These are phyloP conservation scores for Ammodytes dubius DNA, from an alignment of 2,113 vertebrate species.

Conservation along the genomic window DNA sequence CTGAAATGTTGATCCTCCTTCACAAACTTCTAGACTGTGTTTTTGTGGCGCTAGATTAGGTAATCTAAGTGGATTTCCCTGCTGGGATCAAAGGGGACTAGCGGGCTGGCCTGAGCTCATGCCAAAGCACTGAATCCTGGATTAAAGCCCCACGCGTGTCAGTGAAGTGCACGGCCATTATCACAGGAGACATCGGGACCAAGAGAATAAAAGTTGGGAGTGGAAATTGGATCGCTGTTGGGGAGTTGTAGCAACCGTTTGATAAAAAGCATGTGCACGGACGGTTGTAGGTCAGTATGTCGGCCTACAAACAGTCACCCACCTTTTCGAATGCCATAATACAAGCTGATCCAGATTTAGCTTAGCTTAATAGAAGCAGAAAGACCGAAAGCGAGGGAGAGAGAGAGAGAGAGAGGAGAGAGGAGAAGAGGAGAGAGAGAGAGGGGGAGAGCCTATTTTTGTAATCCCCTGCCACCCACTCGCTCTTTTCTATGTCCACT, in stretches of 20 bases:
- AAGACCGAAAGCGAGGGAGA: constrained; percentile 34
- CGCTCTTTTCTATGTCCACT: constrained; percentile 47
- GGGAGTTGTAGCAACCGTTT: background rate
- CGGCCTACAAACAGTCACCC: background rate
- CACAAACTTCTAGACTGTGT: constrained; percentile 40
- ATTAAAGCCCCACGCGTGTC: constrained; percentile 73
- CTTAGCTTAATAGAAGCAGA: constrained; percentile 68
- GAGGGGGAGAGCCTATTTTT: constrained; percentile 71
- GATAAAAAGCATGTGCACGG: constrained; percentile 10
- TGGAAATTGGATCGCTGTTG: background rate
- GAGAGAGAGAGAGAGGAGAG: no score
- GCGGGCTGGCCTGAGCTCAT: constrained; percentile 68
- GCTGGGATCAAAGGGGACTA: constrained; percentile 78
- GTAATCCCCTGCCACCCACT: constrained; percentile 63
- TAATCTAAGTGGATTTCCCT: constrained; percentile 81
- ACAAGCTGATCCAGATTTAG: constrained; percentile 77
- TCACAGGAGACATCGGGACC: background rate
- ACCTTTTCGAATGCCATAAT: constrained; percentile 55
- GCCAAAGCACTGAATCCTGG: constrained; percentile 80
- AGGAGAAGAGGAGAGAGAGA: no score
- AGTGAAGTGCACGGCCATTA: constrained; percentile 14
- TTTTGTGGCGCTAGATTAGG: constrained; percentile 75
- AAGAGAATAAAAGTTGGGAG: constrained; percentile 32
- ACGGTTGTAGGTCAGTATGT: constrained; percentile 69
- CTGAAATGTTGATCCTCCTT: constrained; percentile 42